Conservation (phyloP, 2,888 invertebrate genomes). For the Chalcis sispes region DNA sequence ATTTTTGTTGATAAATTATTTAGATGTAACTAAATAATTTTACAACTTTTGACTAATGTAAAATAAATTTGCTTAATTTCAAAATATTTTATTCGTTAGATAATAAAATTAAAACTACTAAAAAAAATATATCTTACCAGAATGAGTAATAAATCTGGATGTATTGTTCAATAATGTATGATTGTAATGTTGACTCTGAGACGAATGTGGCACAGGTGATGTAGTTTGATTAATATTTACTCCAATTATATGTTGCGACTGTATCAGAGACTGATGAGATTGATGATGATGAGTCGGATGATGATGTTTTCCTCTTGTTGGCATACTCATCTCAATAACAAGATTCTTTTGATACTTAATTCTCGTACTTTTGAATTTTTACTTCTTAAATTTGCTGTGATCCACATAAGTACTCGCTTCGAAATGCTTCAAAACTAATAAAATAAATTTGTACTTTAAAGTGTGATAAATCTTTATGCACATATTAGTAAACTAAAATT, state of each 20-base stretch:
- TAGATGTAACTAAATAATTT: no score
- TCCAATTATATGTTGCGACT: slow-evolving; percentile 23
- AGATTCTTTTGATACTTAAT: not conserved
- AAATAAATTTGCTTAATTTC: no score
- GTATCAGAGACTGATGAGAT: slow-evolving; percentile 20
- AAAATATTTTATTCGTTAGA: no score
- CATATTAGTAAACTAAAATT: no score
- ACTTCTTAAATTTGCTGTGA: slow-evolving; percentile 1
- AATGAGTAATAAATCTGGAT: slow-evolving; percentile 28
- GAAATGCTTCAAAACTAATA: not conserved
- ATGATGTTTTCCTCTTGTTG: slow-evolving; percentile 40
- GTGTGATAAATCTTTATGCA: no score
- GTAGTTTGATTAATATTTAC: slow-evolving; percentile 26
- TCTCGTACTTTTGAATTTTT: slow-evolving; percentile 9
- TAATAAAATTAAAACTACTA: no score
- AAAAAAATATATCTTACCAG: slow-evolving; percentile 18
- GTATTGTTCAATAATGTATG: slow-evolving; percentile 26
- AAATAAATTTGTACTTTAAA: no score
- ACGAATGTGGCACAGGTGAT: slow-evolving; percentile 14
- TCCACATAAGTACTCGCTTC: slow-evolving; percentile 29
- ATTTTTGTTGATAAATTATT: no score
- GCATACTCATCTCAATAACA: slow-evolving; percentile 38
- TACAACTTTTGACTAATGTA: no score
- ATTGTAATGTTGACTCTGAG: slow-evolving; percentile 34
- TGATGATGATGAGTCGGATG: slow-evolving; percentile 1